A percentile compares a stretch with the other conserved stretches of the same genome.
phyloP scores from a whole-genome alignment of 2,113 vertebrate genomes.

The Lophura nycthemera region DNA sequence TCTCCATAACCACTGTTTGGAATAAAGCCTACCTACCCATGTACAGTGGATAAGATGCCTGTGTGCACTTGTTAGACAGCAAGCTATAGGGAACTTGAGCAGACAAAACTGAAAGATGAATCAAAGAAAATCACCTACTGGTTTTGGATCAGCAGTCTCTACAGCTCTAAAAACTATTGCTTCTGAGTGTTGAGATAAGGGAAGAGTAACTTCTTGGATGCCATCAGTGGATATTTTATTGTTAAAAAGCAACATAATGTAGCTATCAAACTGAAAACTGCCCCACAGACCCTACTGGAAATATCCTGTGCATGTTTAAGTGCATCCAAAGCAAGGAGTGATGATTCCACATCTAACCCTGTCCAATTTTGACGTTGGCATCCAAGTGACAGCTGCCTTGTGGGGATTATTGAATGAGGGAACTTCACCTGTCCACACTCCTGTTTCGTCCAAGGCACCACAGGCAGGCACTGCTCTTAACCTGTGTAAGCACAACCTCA shows the following conservation, averaged over 20 bases:
- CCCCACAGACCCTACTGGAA: not conserved
- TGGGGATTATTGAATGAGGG: not conserved
- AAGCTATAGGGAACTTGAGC: not conserved
- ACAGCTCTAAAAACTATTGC: not conserved
- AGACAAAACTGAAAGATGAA: not conserved
- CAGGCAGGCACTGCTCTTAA: not conserved
- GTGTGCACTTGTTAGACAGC: not conserved
- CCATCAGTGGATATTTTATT: not conserved
- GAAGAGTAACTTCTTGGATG: not conserved
- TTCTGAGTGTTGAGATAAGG: not conserved
- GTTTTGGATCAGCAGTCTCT: not conserved
- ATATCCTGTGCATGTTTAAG: not conserved
- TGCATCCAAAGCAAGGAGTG: not conserved
- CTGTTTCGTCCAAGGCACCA: not conserved
- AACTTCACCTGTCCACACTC: not conserved
- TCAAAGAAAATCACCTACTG: constrained; percentile 1
- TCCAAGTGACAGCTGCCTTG: not conserved
- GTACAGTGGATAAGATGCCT: not conserved
- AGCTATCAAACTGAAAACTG: not conserved
- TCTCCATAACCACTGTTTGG: not conserved
- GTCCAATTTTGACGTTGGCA: not conserved
- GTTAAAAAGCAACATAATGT: not conserved
- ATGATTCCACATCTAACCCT: not conserved
- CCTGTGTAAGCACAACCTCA: not conserved
- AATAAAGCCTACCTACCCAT: not conserved